Conservation (phyloP, 2,797 vertebrate genomes). For the Aplochiton taeniatus region DNA sequence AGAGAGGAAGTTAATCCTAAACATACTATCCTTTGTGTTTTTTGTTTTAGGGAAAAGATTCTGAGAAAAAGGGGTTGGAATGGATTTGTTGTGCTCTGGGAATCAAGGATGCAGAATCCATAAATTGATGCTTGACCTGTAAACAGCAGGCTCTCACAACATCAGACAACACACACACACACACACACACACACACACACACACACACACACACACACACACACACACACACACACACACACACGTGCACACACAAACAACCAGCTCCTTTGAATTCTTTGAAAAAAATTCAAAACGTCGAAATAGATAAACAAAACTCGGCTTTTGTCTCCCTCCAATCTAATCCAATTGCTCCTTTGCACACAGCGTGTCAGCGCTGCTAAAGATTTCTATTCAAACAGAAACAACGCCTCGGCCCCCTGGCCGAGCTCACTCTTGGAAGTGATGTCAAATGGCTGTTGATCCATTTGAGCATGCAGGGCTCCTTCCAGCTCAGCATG, state of each 20-base stretch:
- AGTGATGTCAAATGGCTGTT: slow-evolving; percentile 56
- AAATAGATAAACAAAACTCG: too few relatives aligned
- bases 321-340: not conserved
- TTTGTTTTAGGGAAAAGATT: too few relatives aligned
- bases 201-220: not conserved
- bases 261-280: not conserved
- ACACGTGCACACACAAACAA: not conserved
- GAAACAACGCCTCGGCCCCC: slow-evolving; percentile 21
- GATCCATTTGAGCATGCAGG: slow-evolving; percentile 37
- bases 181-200: too few relatives aligned
- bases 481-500: slow-evolving; percentile 44
- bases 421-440: slow-evolving; percentile 42
- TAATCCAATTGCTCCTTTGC: slow-evolving; percentile 4
- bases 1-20: too few relatives aligned
- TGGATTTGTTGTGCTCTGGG: too few relatives aligned
- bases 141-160: too few relatives aligned
- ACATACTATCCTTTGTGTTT: too few relatives aligned
- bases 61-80: too few relatives aligned
- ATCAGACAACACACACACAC: too few relatives aligned
- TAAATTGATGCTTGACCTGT: too few relatives aligned
- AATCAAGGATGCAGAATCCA: too few relatives aligned
- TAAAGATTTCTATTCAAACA: slow-evolving; percentile 28
- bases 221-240: not conserved
- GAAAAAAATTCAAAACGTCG: too few relatives aligned
- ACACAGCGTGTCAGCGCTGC: slow-evolving; percentile 5